Conservation (phyloP, 2,797 vertebrate species). For the Galagoides demidoff region DNA sequence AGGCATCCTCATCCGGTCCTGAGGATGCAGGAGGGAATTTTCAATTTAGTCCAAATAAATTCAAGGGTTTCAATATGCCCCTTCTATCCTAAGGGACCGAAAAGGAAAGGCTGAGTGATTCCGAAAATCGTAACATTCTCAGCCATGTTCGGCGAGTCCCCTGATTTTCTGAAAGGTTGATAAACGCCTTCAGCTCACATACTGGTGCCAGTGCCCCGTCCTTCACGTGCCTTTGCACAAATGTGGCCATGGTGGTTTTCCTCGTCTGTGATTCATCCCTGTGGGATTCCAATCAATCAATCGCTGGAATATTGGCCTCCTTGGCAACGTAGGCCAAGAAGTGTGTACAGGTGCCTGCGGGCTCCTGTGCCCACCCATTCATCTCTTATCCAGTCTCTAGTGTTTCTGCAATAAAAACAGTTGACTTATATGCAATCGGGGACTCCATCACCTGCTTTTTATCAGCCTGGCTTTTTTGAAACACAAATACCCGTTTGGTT, state of each 20-base stretch:
- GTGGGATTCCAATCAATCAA: slow-evolving; percentile 64
- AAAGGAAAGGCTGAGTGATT: not conserved
- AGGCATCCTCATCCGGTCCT: not conserved
- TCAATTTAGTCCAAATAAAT: slow-evolving; percentile 10
- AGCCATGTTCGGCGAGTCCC: not conserved
- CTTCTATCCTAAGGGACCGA: not conserved
- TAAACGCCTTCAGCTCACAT: not conserved
- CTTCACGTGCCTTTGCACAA: slow-evolving; percentile 60
- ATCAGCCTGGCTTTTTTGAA: slow-evolving; percentile 73
- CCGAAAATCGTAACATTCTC: not conserved
- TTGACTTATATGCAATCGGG: slow-evolving; percentile 60
- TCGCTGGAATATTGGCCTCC: slow-evolving; percentile 51
- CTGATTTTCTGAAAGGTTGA: not conserved
- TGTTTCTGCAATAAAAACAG: slow-evolving; percentile 69
- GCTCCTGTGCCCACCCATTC: slow-evolving; percentile 36
- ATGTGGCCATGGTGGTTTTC: slow-evolving; percentile 53
- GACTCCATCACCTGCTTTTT: slow-evolving; percentile 69
- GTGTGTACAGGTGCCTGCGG: not conserved
- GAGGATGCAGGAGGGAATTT: not conserved
- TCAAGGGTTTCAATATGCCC: not conserved
- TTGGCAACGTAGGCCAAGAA: not conserved
- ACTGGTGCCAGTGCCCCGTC: not conserved
- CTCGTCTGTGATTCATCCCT: slow-evolving; percentile 78
- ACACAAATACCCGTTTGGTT: slow-evolving; percentile 66
- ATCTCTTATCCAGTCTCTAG: slow-evolving; percentile 70